A percentile compares a stretch with the other conserved stretches of the same genome.
These are phyloP conservation scores for Dolichotis patagonum DNA, from an alignment of 2,113 vertebrate genomes.

Conservation along the genomic window DNA sequence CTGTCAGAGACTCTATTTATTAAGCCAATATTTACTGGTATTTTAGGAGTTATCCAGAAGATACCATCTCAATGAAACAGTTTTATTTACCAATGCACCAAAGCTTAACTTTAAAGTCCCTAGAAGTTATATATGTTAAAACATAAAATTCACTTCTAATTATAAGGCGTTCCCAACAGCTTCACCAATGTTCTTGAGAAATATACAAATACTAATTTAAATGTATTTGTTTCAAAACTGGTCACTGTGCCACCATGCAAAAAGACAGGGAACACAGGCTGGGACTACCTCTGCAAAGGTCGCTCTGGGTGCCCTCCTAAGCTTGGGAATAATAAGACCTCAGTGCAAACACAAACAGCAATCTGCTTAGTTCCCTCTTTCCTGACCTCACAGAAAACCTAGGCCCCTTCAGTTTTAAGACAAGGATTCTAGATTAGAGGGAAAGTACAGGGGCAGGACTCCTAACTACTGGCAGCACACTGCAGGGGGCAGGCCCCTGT, in stretches of 20 bases:
- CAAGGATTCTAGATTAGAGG: constrained; percentile 10
- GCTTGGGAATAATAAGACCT: background rate
- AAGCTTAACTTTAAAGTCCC: constrained; percentile 22
- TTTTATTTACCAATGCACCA: background rate
- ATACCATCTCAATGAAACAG: constrained; percentile 5
- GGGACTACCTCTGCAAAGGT: background rate
- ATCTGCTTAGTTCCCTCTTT: constrained; percentile 22
- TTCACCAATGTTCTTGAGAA: background rate
- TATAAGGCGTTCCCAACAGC: constrained; percentile 34
- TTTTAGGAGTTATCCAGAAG: background rate
- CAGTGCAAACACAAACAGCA: background rate
- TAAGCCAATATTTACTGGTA: background rate
- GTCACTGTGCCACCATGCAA: constrained; percentile 2
- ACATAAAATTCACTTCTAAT: constrained; percentile 42
- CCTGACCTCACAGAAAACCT: background rate
- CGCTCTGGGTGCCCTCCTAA: background rate
- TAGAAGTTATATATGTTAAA: background rate
- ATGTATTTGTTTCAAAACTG: constrained; percentile 37
- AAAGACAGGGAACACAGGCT: background rate
- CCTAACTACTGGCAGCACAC: background rate
- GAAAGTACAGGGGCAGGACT: background rate
- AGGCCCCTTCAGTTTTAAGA: constrained; percentile 6
- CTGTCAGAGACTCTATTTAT: background rate
- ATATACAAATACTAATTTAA: constrained; percentile 6
- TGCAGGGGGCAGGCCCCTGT: background rate